Percentiles rank a stretch among this genome's conserved stretches.
Evolutionary conservation across 2,113 vertebrate species (phyloP).

Genomic region (Beaufortia kweichowensis): DNA sequence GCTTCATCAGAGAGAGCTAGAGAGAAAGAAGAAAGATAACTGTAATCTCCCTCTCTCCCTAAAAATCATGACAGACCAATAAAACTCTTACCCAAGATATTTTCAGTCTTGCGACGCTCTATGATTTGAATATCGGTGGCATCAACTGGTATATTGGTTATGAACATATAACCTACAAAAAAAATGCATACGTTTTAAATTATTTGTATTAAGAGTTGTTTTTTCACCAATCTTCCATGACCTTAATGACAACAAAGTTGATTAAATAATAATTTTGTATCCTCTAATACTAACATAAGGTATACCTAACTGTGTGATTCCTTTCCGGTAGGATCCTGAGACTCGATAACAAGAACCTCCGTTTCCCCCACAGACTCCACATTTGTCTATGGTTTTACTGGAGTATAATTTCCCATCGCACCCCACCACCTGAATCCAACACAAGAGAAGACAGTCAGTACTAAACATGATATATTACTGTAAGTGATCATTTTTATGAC

Average conservation of each 20-base stretch:
- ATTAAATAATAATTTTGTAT: background rate
- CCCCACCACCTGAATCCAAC: constrained; percentile 77
- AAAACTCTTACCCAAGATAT: constrained; percentile 49
- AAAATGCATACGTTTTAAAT: constrained; percentile 39
- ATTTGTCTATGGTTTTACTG: constrained; percentile 79
- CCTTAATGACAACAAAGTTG: background rate
- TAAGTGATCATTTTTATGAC: no score
- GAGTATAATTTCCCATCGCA: constrained; percentile 87
- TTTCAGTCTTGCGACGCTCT: constrained; percentile 85
- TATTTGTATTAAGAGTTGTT: background rate
- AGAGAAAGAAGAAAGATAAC: background rate
- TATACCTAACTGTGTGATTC: constrained; percentile 90
- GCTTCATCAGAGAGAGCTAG: constrained; percentile 85
- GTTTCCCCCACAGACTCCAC: constrained; percentile 84
- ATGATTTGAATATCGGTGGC: constrained; percentile 88
- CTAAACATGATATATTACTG: background rate
- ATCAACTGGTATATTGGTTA: constrained; percentile 84
- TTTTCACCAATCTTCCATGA: background rate
- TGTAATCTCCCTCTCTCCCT: background rate
- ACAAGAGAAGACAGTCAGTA: constrained; percentile 3
- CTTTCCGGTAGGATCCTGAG: constrained; percentile 85
- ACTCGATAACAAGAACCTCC: constrained; percentile 84
- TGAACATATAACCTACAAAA: constrained; percentile 80
- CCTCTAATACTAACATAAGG: constrained; percentile 54
- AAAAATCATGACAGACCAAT: background rate